A percentile compares a stretch with the other conserved stretches of the same genome.
phyloP scores from a whole-genome alignment of 2,113 vertebrate species.

The Corythoichthys haematopterus region DNA sequence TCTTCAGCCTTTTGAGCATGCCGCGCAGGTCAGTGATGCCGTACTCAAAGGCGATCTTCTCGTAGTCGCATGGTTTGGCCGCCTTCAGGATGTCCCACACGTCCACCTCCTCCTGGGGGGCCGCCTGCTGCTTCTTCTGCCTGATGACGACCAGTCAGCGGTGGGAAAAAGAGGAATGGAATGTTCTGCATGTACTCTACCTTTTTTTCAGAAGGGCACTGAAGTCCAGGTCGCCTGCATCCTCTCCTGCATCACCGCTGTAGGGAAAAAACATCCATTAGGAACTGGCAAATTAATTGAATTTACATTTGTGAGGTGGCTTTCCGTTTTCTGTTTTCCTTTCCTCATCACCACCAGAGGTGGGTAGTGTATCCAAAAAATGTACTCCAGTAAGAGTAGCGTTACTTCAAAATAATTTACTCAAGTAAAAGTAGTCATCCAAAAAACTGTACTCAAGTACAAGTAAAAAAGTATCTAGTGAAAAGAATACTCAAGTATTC shows the following conservation, averaged over 20 bases:
- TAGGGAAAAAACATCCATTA: background rate
- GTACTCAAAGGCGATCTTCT: slow-evolving; percentile 88
- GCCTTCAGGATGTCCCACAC: slow-evolving; percentile 84
- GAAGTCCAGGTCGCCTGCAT: slow-evolving; percentile 84
- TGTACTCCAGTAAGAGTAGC: too few species aligned
- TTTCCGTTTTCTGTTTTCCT: too few species aligned
- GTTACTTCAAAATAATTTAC: too few species aligned
- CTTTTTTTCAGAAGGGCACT: slow-evolving; percentile 86
- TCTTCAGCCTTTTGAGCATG: slow-evolving; percentile 85
- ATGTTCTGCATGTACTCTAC: slow-evolving; percentile 40
- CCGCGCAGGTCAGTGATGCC: slow-evolving; percentile 90
- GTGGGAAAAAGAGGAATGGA: too few species aligned
- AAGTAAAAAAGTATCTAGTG: too few species aligned
- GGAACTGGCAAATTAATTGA: background rate
- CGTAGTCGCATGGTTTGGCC: slow-evolving; percentile 87
- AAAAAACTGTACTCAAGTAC: too few species aligned
- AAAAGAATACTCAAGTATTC: too few species aligned
- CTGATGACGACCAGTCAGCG: slow-evolving; percentile 26
- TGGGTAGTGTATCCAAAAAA: too few species aligned
- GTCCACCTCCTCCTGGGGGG: slow-evolving; percentile 68
- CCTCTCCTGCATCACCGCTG: slow-evolving; percentile 75
- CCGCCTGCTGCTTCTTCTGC: slow-evolving; percentile 69
- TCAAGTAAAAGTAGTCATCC: too few species aligned
- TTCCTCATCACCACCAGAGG: too few species aligned
- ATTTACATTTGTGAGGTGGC: too few species aligned